Evolutionary conservation across 1,140 invertebrate species (phyloP).

Genomic region (Bombyx mori): DNA sequence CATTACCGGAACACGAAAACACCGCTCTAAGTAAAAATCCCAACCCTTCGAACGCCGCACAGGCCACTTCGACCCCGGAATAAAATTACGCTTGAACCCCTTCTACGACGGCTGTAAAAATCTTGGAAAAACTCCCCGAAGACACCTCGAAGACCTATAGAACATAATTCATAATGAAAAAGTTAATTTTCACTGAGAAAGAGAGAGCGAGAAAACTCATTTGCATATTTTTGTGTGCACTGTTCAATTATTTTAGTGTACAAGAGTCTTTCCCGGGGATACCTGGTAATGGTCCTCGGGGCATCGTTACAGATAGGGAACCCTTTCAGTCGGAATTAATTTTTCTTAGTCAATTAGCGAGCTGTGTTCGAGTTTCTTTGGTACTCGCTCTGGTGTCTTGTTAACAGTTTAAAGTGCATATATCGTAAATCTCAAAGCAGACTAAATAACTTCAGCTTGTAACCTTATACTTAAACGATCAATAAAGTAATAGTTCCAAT

Average conservation of each 20-base stretch:
- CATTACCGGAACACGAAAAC: constrained; percentile 8
- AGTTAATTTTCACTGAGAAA: constrained; percentile 59
- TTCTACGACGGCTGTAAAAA: constrained; percentile 38
- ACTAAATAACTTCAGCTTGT: neutral
- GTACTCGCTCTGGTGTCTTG: constrained; percentile 65
- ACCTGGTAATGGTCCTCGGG: constrained; percentile 39
- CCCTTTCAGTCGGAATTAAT: constrained; percentile 64
- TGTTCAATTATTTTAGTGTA: constrained; percentile 58
- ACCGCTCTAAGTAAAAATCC: constrained; percentile 14
- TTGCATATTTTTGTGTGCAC: constrained; percentile 63
- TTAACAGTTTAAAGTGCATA: constrained; percentile 51
- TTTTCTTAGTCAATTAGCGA: constrained; percentile 65
- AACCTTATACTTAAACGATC: no score
- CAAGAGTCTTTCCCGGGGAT: constrained; percentile 26
- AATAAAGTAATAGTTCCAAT: no score
- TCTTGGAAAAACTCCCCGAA: constrained; percentile 63
- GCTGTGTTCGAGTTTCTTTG: constrained; percentile 42
- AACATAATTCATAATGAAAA: constrained; percentile 70
- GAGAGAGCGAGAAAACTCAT: constrained; percentile 33
- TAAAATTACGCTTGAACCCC: constrained; percentile 27
- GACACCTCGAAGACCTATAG: constrained; percentile 50
- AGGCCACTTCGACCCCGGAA: constrained; percentile 20
- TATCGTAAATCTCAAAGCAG: neutral
- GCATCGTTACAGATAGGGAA: constrained; percentile 40
- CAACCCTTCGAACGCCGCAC: constrained; percentile 29